A percentile compares a stretch with the other conserved stretches of the same genome.
phyloP scores from a whole-genome alignment of 23 tunicate genomes.

The Trididemnum clinides region DNA sequence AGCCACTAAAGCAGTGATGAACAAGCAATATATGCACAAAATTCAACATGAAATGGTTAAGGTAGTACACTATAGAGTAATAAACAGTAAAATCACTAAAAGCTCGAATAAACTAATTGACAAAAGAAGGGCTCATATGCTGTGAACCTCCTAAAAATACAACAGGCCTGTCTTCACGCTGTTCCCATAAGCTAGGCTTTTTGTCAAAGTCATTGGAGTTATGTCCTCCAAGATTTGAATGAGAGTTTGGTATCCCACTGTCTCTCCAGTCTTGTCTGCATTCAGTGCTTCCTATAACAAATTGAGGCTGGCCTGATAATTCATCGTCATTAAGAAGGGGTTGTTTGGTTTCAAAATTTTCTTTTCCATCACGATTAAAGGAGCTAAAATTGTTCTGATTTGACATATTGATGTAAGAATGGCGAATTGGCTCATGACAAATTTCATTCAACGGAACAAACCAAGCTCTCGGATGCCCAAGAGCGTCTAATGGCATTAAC shows the following conservation, averaged over 20 bases:
- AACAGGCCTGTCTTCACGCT: constrained; percentile 82
- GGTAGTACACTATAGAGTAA: too few species aligned
- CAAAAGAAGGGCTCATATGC: too few species aligned
- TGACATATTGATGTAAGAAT: constrained; percentile 70
- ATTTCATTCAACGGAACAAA: constrained; percentile 76
- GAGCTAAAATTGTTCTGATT: not conserved
- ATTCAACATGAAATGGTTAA: too few species aligned
- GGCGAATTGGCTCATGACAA: constrained; percentile 65
- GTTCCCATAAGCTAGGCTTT: constrained; percentile 73
- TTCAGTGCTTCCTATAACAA: not conserved
- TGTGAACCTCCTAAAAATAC: constrained; percentile 54
- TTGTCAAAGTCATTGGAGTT: constrained; percentile 57
- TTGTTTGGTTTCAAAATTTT: not conserved
- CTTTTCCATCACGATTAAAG: not conserved
- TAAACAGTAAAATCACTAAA: too few species aligned
- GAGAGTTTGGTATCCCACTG: constrained; percentile 52
- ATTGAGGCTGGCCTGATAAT: not conserved
- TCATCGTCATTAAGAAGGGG: not conserved
- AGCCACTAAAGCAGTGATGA: too few species aligned
- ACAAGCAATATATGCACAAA: too few species aligned
- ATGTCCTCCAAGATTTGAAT: constrained; percentile 17
- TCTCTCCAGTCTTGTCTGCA: constrained; percentile 34
- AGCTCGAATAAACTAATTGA: too few species aligned
- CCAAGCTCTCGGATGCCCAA: constrained; percentile 77
- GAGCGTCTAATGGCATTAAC: constrained; percentile 41